Evolutionary conservation across 1,140 invertebrate genomes (phyloP).

Genomic region (Ridgeia piscesae): DNA sequence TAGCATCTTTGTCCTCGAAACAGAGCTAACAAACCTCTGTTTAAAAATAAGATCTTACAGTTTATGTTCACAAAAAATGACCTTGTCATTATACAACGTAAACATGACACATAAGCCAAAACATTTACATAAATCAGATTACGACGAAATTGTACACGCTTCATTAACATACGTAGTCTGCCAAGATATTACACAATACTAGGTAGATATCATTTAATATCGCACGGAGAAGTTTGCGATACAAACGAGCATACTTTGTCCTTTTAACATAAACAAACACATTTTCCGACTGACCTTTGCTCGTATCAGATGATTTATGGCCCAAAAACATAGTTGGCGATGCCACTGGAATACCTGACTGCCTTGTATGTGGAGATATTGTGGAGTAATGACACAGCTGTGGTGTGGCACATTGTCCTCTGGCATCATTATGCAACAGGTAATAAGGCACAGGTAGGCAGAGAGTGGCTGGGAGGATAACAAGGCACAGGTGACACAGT

Average conservation of each 20-base stretch:
- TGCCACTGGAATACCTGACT: neutral
- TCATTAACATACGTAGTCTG: neutral
- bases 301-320: neutral
- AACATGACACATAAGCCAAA: neutral
- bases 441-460: neutral
- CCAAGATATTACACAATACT: neutral
- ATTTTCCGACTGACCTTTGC: neutral
- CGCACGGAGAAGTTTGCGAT: too few relatives aligned
- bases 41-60: neutral
- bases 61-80: neutral
- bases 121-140: neutral
- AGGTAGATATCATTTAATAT: neutral
- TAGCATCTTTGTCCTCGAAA: neutral
- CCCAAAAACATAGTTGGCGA: neutral
- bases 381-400: neutral
- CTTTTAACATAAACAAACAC: neutral
- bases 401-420: neutral
- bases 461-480: neutral
- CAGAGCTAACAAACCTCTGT: neutral
- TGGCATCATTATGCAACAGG: neutral
- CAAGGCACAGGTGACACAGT: neutral
- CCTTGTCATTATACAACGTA: neutral
- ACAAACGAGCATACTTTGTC: neutral
- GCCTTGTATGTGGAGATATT: neutral
- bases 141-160: neutral